Evolutionary conservation across 2,113 vertebrate species (phyloP).

Genomic region (Rhinoptilus africanus): DNA sequence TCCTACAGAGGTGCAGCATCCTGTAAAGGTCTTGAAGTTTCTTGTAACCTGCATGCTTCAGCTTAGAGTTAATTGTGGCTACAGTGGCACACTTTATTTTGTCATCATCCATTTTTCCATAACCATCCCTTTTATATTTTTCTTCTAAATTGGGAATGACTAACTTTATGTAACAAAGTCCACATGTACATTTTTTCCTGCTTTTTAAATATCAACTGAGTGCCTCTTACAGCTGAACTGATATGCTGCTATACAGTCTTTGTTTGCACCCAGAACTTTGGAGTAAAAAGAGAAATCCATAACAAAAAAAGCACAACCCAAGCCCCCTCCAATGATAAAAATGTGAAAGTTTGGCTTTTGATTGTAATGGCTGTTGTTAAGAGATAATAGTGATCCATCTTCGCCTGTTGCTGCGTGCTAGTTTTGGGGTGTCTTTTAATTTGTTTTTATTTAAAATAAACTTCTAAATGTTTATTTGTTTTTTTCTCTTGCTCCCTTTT

Average conservation of each 20-base stretch:
- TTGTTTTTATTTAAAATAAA: background rate
- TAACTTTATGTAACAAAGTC: background rate
- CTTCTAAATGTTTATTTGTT: background rate
- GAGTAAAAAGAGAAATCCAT: background rate
- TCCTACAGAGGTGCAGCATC: slow-evolving; percentile 30
- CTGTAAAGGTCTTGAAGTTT: slow-evolving; percentile 52
- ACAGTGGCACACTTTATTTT: background rate
- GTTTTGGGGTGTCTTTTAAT: background rate
- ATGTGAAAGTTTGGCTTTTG: slow-evolving; percentile 6
- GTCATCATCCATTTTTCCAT: background rate
- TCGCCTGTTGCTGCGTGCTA: background rate
- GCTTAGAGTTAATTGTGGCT: slow-evolving; percentile 26
- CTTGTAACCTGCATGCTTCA: slow-evolving; percentile 37
- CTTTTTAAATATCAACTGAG: background rate
- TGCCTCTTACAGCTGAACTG: background rate
- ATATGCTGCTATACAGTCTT: background rate
- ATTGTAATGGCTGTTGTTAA: slow-evolving; percentile 27
- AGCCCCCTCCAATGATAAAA: background rate
- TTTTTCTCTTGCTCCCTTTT: background rate
- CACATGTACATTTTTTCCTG: background rate
- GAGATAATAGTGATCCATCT: background rate
- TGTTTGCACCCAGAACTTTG: background rate
- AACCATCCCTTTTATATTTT: background rate
- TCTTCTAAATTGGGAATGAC: background rate
- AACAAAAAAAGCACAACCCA: background rate